These are phyloP conservation scores for Pristionchus entomophagus DNA, from an alignment of 2,888 invertebrate genomes.

Conservation along the genomic window DNA sequence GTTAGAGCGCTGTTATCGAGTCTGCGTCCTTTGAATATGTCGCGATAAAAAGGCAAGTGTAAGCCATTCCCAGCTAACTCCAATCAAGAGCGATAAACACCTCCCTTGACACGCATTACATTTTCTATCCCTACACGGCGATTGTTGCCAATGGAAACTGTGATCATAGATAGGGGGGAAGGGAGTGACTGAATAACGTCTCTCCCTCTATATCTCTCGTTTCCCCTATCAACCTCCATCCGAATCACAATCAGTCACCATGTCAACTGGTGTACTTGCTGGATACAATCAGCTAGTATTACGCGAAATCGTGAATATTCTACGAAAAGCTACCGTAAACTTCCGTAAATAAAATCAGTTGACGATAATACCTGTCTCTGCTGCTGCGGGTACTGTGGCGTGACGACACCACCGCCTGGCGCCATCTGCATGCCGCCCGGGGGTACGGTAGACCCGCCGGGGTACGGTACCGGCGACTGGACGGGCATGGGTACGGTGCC, in stretches of 20 bases:
- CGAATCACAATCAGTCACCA: conserved; percentile 25
- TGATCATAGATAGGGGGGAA: background rate
- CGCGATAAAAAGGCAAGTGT: too few species aligned
- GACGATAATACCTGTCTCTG: conserved; percentile 8
- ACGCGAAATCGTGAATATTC: too few species aligned
- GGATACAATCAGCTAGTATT: background rate
- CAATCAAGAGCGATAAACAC: too few species aligned
- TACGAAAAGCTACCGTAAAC: too few species aligned
- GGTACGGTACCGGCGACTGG: conserved; percentile 3
- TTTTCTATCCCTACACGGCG: background rate
- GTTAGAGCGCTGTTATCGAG: too few species aligned
- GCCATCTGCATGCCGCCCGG: background rate
- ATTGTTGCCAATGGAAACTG: conserved; percentile 32
- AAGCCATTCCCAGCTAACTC: too few species aligned
- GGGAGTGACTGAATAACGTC: background rate
- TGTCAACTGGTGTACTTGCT: conserved; percentile 4
- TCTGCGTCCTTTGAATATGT: too few species aligned
- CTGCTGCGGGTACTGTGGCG: conserved; percentile 13
- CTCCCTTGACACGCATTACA: background rate
- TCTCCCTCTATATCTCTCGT: background rate
- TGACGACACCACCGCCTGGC: background rate
- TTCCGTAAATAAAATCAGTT: background rate
- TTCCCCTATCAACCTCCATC: background rate
- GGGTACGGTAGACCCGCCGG: background rate
- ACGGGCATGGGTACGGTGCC: conserved; percentile 1